Evolutionary conservation across 2,888 invertebrate species (phyloP), one percentile per base, ranked within the genome.

Genomic region (Hyles lineata): DNA sequence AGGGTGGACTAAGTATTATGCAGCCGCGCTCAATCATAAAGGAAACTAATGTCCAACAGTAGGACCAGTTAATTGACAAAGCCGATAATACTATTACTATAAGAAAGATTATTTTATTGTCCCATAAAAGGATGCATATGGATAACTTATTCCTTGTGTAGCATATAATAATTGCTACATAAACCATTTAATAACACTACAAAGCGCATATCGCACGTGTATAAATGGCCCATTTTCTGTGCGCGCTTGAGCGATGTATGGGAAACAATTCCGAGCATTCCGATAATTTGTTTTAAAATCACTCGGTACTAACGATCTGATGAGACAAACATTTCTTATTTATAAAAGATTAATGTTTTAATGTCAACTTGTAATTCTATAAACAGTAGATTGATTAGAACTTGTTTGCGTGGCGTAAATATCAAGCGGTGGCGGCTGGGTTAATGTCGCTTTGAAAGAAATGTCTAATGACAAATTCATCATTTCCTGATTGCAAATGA

Each of bases 361-460:
- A 84, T 84, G 87, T 84, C 88, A 84, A 82, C 84, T 85, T 82
- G 85, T 85, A 85, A 81, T 83, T 88, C 86, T 88, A 89, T 89
- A 88, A 82, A 83, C 82, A 86, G 79, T 85, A 84, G 88, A 89
- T 89, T 87, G 89, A 89, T 88, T 85, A 79, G 84, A 81, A 82
- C 82, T 78, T 76, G 76, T 73, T 72, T 59, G 71, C 73, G 72
- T 80, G 83, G 83, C 74, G 52, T 70, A 83, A 82, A 74, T 35
- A 19, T 75, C 55, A 74, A 76, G 78, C 35, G 19, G 7, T 7
- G 73, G 79, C 79, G 76, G 19, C n/a, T 63, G 55, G 55, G 7
- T n/a, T 19, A 55, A 55, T 43, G 19, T 21, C n/a, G n/a, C 3
- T 8, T 62, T 32, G 6, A 15, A 43, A 43, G 61, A 19, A 62